Base-by-base conservation (phyloP, 2,797 vertebrate species). In the Acanthurus leucopareius region DNA sequence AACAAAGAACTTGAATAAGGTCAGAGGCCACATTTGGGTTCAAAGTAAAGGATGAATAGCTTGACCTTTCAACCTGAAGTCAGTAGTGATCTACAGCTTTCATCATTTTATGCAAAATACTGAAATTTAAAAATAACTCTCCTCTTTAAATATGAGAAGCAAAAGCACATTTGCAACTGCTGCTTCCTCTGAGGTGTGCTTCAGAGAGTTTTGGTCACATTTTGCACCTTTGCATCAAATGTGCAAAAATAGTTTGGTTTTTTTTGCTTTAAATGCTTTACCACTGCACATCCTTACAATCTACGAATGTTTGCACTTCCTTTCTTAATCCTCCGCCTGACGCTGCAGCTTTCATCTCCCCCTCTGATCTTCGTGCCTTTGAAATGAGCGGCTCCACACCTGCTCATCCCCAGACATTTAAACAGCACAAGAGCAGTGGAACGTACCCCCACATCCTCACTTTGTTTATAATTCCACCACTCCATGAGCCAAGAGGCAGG, bases 391-490 rank as follows among this genome's bases (percentile, higher is more conserved):
- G 77, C 83, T 83, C 84, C 89, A 88, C 93, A 94, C 92, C 92
- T 94, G 93, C 89, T 90, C 83, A 45, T 73, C 80, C 62, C 67
- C 84, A 88, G 77, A 86, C 68, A 57, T 75, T 86, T 63, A 68
- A 83, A 76, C 65, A 77, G 78, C 75, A 35, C 47, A 8, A 44
- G 77, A 83, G 82, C 66, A 49, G 48, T 57, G 80, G 74, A 91
- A 74, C 58, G 49, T 17, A 45, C 73, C 81, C 89, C 85, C 82
- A 75, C 87, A 80, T 84, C 76, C 72, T 73, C 17, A 3, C 70
- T 86, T 91, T 94, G 93, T 94, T 92, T 92, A 63, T 69, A 83
- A 93, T 92, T 90, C 93, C 88, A 74, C 58, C 73, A 25, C 63
- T 63, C 28, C 28, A 57, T 5, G 1, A 20, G 80, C 69, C 72